Conservation (phyloP, 2,888 invertebrate genomes). For the Malachius bipustulatus region DNA sequence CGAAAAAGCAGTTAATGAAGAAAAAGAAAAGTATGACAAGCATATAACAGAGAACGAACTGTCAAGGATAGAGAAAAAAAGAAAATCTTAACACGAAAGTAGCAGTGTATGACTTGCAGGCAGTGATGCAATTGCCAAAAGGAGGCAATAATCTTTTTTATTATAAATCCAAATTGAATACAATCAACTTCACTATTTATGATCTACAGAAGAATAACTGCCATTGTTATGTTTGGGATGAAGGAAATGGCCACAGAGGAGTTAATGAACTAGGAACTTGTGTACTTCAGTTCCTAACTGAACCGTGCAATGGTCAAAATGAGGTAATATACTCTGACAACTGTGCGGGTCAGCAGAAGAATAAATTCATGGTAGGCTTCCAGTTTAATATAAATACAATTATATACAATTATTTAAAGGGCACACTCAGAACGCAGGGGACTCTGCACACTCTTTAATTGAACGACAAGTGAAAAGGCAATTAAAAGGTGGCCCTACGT, state of each 20-base stretch:
- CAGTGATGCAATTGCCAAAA: no score
- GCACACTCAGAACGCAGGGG: conserved; percentile 12
- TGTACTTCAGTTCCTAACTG: conserved; percentile 22
- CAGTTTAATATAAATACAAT: conserved; percentile 8
- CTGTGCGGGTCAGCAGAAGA: conserved; percentile 13
- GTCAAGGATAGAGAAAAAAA: no score
- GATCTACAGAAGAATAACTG: conserved; percentile 20
- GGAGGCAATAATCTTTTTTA: no score
- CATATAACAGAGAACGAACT: no score
- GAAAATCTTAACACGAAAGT: no score
- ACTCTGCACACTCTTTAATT: conserved; percentile 10
- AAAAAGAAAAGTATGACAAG: no score
- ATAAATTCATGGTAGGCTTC: conserved; percentile 11
- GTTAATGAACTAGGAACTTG: conserved; percentile 25
- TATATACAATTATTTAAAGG: conserved; percentile 12
- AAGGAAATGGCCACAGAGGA: conserved; percentile 24
- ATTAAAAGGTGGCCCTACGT: conserved; percentile 9
- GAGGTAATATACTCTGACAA: conserved; percentile 14
- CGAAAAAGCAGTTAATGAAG: no score
- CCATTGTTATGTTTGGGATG: conserved; percentile 26
- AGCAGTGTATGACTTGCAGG: no score
- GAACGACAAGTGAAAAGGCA: conserved; percentile 8
- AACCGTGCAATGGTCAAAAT: conserved; percentile 9
- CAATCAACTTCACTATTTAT: no score
- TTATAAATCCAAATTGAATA: no score